Base-by-base conservation (phyloP, 1,140 invertebrate species). In the Hypsibius dujardini region DNA sequence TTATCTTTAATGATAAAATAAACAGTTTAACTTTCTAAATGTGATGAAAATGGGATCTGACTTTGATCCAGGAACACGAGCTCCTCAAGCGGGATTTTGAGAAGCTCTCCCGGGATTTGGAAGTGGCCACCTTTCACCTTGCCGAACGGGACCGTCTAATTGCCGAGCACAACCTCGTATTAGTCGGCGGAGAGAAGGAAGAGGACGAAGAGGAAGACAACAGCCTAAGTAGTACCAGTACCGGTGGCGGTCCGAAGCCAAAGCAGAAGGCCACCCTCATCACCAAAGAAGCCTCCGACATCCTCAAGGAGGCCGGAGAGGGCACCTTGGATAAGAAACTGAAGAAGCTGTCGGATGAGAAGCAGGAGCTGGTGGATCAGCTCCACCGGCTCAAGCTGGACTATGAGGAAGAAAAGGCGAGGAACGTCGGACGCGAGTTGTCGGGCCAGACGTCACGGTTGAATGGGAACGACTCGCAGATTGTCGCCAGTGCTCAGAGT, bases 291-390 rank as follows among this genome's bases (percentile, higher is more conserved):
- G 86, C 88, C 76, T 88, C 88, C 59, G 85, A 89, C 76, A 80
- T 90, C 71, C 81, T 92, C 75, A 82, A 86, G 77, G 81, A 86
- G 71, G 86, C 86, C 73, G 88, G 88, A 67, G 87, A 88, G 79
- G 89, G 89, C 73, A 89, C 89, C 67, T 80, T 92, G 81, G 90
- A 94, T 82, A 87, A 90, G 70, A 87, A 90, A 81, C 85, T 94
- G 79, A 86, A 88, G 78, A 87, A 87, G 74, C 86, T 94, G 75
- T 84, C 86, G 69, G 87, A 87, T 74, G 88, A 92, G 76, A 88
- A 90, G 75, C 85, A 87, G 75, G 86, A 88, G 73, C 79, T 93
- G 67, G 82, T 87, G 78, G 85, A 81, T 74, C 77, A 82, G 75
- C 77, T 83, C 69, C 77, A 89, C 74, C 86, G 88, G 77, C 84